phyloP scores from a whole-genome alignment of 2,113 vertebrate species.

The Hippocampus zosterae region DNA sequence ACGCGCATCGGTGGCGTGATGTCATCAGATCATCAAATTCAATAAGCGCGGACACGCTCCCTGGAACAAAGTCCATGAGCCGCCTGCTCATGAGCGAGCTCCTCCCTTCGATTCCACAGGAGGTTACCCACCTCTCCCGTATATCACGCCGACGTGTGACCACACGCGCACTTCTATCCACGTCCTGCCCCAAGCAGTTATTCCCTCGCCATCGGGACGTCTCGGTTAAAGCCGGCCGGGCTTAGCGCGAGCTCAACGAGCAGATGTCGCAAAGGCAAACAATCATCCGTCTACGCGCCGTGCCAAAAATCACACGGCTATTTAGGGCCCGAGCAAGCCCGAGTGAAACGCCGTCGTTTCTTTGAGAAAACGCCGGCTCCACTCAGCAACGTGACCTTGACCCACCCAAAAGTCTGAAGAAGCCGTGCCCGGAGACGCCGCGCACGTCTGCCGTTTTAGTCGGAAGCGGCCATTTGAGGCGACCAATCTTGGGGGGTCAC shows the following conservation, averaged over 20 bases:
- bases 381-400: too few relatives aligned
- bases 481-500: too few relatives aligned
- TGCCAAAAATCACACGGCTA: conserved; percentile 17
- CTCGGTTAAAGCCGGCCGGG: conserved; percentile 54
- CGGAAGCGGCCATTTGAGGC: too few relatives aligned
- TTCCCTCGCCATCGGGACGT: conserved; percentile 22
- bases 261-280: conserved; percentile 52
- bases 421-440: too few relatives aligned
- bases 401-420: too few relatives aligned
- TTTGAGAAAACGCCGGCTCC: neutral
- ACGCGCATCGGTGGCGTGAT: neutral
- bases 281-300: conserved; percentile 8
- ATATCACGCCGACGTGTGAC: conserved; percentile 22
- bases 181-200: conserved; percentile 28
- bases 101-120: conserved; percentile 42
- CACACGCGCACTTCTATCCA: conserved; percentile 32
- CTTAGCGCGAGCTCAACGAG: conserved; percentile 53
- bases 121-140: conserved; percentile 38
- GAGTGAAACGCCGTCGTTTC: neutral
- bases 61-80: conserved; percentile 28
- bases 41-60: conserved; percentile 10
- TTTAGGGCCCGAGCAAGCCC: neutral
- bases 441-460: too few relatives aligned
- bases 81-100: conserved; percentile 31
- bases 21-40: neutral